These are phyloP conservation scores for Scaptomyza hsui DNA, from an alignment of 1,140 invertebrate genomes.

Conservation along the genomic window DNA sequence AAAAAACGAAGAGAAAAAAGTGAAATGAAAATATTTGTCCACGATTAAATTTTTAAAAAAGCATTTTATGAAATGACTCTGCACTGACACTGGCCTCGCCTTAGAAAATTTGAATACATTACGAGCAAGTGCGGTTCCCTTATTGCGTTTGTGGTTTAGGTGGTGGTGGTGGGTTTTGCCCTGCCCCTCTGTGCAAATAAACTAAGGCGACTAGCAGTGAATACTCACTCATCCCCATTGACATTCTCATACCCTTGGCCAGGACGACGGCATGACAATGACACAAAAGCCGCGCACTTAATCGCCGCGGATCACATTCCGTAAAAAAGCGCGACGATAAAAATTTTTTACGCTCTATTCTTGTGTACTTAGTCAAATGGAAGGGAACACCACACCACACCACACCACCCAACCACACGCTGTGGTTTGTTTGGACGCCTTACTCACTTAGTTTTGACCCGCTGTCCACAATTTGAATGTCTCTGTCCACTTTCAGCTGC, in stretches of 20 bases:
- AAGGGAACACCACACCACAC: slow-evolving; percentile 44
- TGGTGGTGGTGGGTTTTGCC: slow-evolving; percentile 30
- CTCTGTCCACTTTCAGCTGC: slow-evolving; percentile 63
- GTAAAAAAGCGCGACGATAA: slow-evolving; percentile 83
- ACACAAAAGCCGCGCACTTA: slow-evolving; percentile 83
- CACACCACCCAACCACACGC: slow-evolving; percentile 1
- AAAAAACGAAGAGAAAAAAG: slow-evolving; percentile 26
- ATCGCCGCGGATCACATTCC: slow-evolving; percentile 83
- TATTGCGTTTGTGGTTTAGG: not conserved
- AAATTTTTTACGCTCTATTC: slow-evolving; percentile 82
- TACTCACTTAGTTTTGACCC: slow-evolving; percentile 60
- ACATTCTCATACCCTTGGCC: slow-evolving; percentile 28
- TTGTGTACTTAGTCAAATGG: slow-evolving; percentile 81
- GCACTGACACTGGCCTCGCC: slow-evolving; percentile 79
- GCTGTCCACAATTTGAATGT: slow-evolving; percentile 69
- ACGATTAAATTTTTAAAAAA: slow-evolving; percentile 77
- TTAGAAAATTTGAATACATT: slow-evolving; percentile 83
- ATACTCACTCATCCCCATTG: slow-evolving; percentile 24
- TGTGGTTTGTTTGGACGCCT: slow-evolving; percentile 15
- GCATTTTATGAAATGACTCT: slow-evolving; percentile 80
- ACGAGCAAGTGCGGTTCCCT: slow-evolving; percentile 32
- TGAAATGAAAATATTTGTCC: slow-evolving; percentile 82
- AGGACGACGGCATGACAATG: slow-evolving; percentile 76
- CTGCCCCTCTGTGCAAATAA: slow-evolving; percentile 58
- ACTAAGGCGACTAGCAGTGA: slow-evolving; percentile 26